Percentiles rank a stretch among this genome's conserved stretches.
These are phyloP conservation scores for Argyresthia goedartella DNA, from an alignment of 2,888 invertebrate species.

Conservation along the genomic window DNA sequence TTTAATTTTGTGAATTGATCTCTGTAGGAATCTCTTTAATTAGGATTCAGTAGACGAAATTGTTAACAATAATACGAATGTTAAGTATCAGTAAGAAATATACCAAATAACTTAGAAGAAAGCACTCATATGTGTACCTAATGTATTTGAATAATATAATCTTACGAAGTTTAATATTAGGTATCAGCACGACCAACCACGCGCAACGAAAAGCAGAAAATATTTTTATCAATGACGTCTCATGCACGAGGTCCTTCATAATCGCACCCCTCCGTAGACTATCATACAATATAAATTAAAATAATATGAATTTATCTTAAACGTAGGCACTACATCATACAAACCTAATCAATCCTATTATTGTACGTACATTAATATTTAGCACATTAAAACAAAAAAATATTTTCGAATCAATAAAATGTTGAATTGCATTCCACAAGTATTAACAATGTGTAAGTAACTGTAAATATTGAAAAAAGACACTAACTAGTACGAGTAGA, in stretches of 20 bases:
- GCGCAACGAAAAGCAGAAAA: conserved; percentile 20
- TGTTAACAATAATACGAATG: conserved; percentile 9
- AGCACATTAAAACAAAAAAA: conserved; percentile 8
- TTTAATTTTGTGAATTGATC: conserved; percentile 22
- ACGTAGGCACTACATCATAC: too few species aligned
- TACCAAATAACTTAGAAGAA: too few species aligned
- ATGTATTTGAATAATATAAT: conserved; percentile 1
- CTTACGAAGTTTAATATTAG: conserved; percentile 4
- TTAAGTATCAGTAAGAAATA: conserved; percentile 1
- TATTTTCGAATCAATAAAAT: not conserved
- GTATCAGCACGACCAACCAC: conserved; percentile 16
- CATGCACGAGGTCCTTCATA: too few species aligned
- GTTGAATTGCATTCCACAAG: conserved; percentile 31
- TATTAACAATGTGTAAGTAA: conserved; percentile 12
- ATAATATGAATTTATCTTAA: too few species aligned
- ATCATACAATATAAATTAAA: too few species aligned
- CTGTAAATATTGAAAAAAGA: conserved; percentile 25
- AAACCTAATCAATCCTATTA: too few species aligned
- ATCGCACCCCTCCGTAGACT: too few species aligned
- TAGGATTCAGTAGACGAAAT: conserved; percentile 3
- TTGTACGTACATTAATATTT: too few species aligned
- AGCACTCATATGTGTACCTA: too few species aligned
- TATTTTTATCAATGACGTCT: conserved; percentile 10
- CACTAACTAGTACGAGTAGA: too few species aligned
- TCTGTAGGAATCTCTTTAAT: conserved; percentile 19